Conservation (phyloP, 1,140 invertebrate genomes). For the Plutomurus gul region DNA sequence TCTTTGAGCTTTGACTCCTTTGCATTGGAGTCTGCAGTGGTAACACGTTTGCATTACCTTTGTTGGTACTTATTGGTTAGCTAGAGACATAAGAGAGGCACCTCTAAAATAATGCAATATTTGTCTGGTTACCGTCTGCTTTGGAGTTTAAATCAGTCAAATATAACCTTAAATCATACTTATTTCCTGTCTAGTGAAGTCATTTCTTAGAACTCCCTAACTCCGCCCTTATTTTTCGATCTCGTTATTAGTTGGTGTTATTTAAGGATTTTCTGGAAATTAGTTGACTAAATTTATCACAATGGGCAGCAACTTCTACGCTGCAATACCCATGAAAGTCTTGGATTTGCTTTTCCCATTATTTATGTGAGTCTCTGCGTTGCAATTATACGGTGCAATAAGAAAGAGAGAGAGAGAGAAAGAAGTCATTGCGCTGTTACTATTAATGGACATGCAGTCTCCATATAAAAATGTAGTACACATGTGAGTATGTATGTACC, state of each 20-base stretch:
- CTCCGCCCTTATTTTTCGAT: slow-evolving; percentile 20
- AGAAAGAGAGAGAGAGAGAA: no score
- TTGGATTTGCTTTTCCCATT: slow-evolving; percentile 23
- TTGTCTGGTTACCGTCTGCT: slow-evolving; percentile 30
- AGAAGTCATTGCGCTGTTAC: no score
- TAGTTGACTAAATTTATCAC: slow-evolving; percentile 26
- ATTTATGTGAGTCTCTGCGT: background rate
- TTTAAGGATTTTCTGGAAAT: slow-evolving; percentile 27
- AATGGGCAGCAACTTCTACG: background rate
- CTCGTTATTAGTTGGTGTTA: slow-evolving; percentile 12
- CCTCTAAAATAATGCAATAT: background rate
- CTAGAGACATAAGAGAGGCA: no score
- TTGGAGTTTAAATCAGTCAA: slow-evolving; percentile 11
- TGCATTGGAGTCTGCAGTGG: background rate
- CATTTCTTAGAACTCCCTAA: slow-evolving; percentile 41
- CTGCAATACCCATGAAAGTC: slow-evolving; percentile 9
- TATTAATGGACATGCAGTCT: no score
- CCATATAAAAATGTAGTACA: no score
- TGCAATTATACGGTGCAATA: background rate
- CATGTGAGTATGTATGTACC: no score
- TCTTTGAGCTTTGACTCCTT: background rate
- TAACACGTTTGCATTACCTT: no score
- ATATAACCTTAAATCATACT: slow-evolving; percentile 37
- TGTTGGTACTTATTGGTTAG: no score
- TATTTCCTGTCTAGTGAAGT: slow-evolving; percentile 44